These are phyloP conservation scores for Gambusia yucatana DNA, from an alignment of 2,797 vertebrate genomes.

Conservation along the genomic window DNA sequence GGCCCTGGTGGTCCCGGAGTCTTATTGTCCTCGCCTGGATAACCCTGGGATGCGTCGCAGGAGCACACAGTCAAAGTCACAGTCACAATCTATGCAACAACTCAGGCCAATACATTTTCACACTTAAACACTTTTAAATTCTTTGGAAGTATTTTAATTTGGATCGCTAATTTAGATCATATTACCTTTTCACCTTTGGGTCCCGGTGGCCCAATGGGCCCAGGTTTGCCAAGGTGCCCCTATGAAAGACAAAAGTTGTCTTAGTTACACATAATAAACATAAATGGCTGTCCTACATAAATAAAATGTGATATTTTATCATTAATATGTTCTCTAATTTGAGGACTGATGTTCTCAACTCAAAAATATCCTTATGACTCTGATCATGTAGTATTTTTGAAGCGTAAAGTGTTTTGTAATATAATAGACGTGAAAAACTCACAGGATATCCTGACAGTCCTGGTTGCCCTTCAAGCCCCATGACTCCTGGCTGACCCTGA, in stretches of 20 bases:
- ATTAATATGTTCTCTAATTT: slow-evolving; percentile 20
- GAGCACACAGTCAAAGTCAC: slow-evolving; percentile 36
- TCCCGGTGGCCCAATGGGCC: slow-evolving; percentile 87
- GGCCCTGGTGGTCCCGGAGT: slow-evolving; percentile 90
- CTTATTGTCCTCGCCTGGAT: slow-evolving; percentile 91
- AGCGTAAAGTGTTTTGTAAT: neutral
- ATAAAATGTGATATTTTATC: neutral
- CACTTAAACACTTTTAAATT: neutral
- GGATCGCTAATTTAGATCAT: slow-evolving; percentile 9
- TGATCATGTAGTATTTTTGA: neutral
- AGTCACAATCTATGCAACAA: slow-evolving; percentile 1
- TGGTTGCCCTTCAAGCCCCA: slow-evolving; percentile 88
- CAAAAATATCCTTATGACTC: neutral
- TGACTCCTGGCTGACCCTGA: slow-evolving; percentile 88
- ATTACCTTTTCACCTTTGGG: slow-evolving; percentile 97
- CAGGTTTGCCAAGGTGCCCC: slow-evolving; percentile 89
- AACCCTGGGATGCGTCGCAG: slow-evolving; percentile 84
- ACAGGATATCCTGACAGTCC: slow-evolving; percentile 92
- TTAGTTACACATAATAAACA: slow-evolving; percentile 6
- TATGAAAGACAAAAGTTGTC: slow-evolving; percentile 63
- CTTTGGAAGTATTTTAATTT: neutral
- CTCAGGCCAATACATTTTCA: neutral
- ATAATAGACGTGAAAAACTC: slow-evolving; percentile 54
- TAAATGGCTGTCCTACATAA: neutral
- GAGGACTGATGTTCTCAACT: slow-evolving; percentile 31